Base-by-base conservation (phyloP, 35 echinoderm and acorn worm genomes). In the Ptychodera flava region DNA sequence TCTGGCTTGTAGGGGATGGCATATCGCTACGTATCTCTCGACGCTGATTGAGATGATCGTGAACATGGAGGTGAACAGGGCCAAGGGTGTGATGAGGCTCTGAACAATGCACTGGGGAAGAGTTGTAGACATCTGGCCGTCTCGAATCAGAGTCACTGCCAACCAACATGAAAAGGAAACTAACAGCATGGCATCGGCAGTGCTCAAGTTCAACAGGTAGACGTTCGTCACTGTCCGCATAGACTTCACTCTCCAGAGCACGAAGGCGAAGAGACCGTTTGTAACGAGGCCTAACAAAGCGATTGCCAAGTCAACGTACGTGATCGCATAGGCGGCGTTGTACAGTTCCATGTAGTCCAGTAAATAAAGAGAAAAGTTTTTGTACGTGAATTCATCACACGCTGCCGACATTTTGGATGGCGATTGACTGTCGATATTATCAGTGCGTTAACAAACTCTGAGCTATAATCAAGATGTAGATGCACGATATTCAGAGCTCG, bases 1-100 rank as follows among this genome's bases (percentile, higher is more conserved):
- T 15, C 78, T 29, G 35, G 64, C 38, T 0, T 37, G 14, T 22
- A 89, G 38, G 1, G 87, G 87, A 30, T 64, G 33, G 45, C 87
- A 89, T 45, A 89, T 81, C 27, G 87, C 87, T 36, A 37, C 31
- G 79, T 81, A 89, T 27, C 87, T 2, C 64, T 83, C 87, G 0
- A 89, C 22, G 14, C 79, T 82, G 16, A 89, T 33, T 0, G 83
- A 31, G 16, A 80, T 89, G 10, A 89, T 80, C 35, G 82, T 33
- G 31, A 89, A 81, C 80, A 82, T 37, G 0, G 87, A 89, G 1
- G 33, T 31, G 33, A 82, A 89, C 29, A 82, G 82, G 22, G 35
- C 31, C n/a, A 80, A 29, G 6, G 64, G 28, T 0, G 80, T 76
- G 0, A 80, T 30, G 10, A 83, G n/a, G 34, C 64, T 82, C 32